These are phyloP conservation scores for Bombus superbus DNA, from an alignment of 1,140 invertebrate species.

Conservation along the genomic window DNA sequence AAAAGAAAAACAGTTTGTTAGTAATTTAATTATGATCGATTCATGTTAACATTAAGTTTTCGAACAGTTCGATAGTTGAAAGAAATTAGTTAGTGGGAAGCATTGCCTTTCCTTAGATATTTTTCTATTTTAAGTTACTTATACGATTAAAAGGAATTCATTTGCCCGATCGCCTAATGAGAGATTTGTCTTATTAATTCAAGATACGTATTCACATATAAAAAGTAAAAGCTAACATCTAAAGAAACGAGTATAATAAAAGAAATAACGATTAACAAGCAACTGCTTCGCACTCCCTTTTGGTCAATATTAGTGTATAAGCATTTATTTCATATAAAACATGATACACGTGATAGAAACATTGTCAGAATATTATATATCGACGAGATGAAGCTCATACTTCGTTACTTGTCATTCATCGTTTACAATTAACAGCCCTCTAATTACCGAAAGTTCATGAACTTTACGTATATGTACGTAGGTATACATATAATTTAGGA, in stretches of 20 bases:
- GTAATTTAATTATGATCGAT: slow-evolving; percentile 82
- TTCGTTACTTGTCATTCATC: slow-evolving; percentile 4
- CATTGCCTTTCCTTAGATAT: slow-evolving; percentile 70
- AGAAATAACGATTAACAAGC: slow-evolving; percentile 15
- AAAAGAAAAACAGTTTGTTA: slow-evolving; percentile 86
- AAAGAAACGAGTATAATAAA: no score
- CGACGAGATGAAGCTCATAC: slow-evolving; percentile 8
- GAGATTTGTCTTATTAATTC: neutral
- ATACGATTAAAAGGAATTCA: neutral
- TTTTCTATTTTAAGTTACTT: neutral
- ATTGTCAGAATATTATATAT: slow-evolving; percentile 17
- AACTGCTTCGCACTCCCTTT: slow-evolving; percentile 37
- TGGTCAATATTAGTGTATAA: slow-evolving; percentile 36
- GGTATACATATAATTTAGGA: neutral
- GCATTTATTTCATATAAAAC: slow-evolving; percentile 29
- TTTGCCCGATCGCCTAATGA: neutral
- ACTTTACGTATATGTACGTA: neutral
- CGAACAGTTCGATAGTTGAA: slow-evolving; percentile 77
- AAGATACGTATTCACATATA: neutral
- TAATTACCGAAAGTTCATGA: neutral
- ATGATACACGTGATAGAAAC: slow-evolving; percentile 7
- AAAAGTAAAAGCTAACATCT: neutral
- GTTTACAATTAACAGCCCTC: slow-evolving; percentile 7
- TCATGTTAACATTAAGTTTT: slow-evolving; percentile 73
- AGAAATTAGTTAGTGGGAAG: slow-evolving; percentile 79